Percentiles rank a stretch among this genome's conserved stretches.
Conservation (phyloP, 2,888 invertebrate species). For the Abrostola triplasia region DNA sequence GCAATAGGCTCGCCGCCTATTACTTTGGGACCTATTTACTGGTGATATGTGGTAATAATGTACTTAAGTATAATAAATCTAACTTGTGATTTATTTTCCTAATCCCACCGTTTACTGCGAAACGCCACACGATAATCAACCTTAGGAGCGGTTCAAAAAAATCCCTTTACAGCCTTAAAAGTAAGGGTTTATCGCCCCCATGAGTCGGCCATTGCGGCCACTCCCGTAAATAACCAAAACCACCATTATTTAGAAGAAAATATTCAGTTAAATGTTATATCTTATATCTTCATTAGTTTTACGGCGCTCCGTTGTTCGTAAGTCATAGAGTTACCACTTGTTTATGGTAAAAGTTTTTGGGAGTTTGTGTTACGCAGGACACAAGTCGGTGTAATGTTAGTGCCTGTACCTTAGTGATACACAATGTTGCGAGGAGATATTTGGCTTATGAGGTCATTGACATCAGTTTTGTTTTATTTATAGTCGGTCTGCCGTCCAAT, state of each 20-base stretch:
- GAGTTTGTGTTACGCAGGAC: slow-evolving; percentile 10
- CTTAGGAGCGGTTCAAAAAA: slow-evolving; percentile 39
- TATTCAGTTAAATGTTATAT: slow-evolving; percentile 43
- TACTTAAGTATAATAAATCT: no score
- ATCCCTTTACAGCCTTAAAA: slow-evolving; percentile 36
- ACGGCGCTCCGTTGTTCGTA: slow-evolving; percentile 27
- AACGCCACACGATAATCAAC: slow-evolving; percentile 22
- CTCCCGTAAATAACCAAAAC: slow-evolving; percentile 46
- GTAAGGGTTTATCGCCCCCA: slow-evolving; percentile 47
- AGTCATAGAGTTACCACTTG: slow-evolving; percentile 33
- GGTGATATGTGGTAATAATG: no score
- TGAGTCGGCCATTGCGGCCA: slow-evolving; percentile 13
- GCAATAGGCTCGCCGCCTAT: no score
- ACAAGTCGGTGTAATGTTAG: no score
- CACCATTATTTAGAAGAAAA: slow-evolving; percentile 38
- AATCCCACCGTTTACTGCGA: slow-evolving; percentile 13
- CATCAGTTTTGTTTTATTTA: no score
- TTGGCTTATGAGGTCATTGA: no score
- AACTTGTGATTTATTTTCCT: neutral
- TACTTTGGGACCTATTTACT: no score
- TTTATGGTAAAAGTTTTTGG: slow-evolving; percentile 37
- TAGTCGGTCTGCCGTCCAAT: no score
- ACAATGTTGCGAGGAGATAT: no score
- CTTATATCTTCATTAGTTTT: slow-evolving; percentile 45
- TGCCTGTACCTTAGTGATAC: no score